phyloP scores from a whole-genome alignment of 2,888 invertebrate genomes.

The Hypercompe scribonia region DNA sequence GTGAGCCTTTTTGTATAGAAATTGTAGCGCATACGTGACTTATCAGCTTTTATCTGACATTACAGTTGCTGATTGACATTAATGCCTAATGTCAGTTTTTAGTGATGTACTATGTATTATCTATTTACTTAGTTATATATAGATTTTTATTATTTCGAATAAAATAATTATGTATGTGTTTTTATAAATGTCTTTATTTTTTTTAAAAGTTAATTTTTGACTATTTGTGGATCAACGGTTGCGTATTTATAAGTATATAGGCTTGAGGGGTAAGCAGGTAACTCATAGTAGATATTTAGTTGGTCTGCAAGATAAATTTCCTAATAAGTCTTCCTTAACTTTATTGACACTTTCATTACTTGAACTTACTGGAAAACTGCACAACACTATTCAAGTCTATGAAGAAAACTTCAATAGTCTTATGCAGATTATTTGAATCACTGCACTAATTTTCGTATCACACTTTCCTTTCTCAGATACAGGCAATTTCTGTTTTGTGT shows the following conservation, averaged over 20 bases:
- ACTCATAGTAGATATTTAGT: slow-evolving; percentile 12
- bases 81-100: slow-evolving; percentile 38
- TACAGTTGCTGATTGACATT: slow-evolving; percentile 17
- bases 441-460: background rate
- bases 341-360: background rate
- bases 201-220: slow-evolving; percentile 58
- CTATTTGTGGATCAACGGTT: slow-evolving; percentile 44
- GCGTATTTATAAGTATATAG: slow-evolving; percentile 18
- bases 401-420: background rate
- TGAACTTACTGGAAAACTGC: background rate
- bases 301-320: background rate
- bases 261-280: slow-evolving; percentile 23
- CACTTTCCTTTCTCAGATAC: background rate
- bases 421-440: background rate
- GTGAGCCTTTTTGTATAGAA: slow-evolving; percentile 23
- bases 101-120: slow-evolving; percentile 67
- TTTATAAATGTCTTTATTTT: slow-evolving; percentile 58
- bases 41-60: background rate
- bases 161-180: slow-evolving; percentile 54
- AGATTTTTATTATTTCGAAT: slow-evolving; percentile 62
- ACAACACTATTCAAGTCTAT: background rate
- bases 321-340: background rate
- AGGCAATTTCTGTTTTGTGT: background rate
- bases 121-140: slow-evolving; percentile 60
- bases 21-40: slow-evolving; percentile 13